Evolutionary conservation across 2,113 vertebrate species (phyloP), one percentile per base, ranked within the genome.

Genomic region (Phylloscopus trochiloides): DNA sequence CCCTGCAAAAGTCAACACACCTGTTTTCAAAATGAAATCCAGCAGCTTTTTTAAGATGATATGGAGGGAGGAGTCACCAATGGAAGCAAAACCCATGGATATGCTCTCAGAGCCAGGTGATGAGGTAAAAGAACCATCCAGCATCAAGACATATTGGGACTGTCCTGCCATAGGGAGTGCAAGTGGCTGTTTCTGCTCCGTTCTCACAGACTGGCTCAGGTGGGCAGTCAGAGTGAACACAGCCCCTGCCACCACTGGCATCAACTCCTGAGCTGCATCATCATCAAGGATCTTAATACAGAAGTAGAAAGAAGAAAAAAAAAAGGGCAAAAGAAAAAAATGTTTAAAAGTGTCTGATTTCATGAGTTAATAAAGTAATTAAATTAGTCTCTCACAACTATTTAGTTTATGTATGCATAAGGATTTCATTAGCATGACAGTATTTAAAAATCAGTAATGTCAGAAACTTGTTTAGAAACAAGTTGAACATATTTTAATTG

Each of bases 1-100:
- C 54, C 19, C 17, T 32, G 19, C 4, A 38, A 47, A 75, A 29
- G n/a, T 51, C 70, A 67, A 94, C 98, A 77, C 32, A 99, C 99
- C 99, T 95, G 99, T 99, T 95, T 99, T 99, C 90, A 99, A 97
- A 96, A 99, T 99, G 96, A 99, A 99, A 97, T 99, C 99, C 94
- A 99, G 98, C 51, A 99, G 98, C 74, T 99, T 99, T 94, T 98
- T 98, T 86, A 99, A 97, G 86, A 99, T 99, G 91, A 99, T 98
- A 90, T 99, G 99, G 45, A 99, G 98, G 11, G 99, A 99, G 4
- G 99, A 99, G 96, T 99, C 99, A 68, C 99, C 99, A 36, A 99
- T 98, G 43, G 99, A 99, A 63, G 99, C 98, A 80, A 99, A 99
- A 28, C 98, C 99, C 22, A 99, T 92, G 6, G 97, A 91, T 31